A percentile compares a stretch with the other conserved stretches of the same genome.
Conservation (phyloP, 2,797 vertebrate species). For the Meriones psammophilus region DNA sequence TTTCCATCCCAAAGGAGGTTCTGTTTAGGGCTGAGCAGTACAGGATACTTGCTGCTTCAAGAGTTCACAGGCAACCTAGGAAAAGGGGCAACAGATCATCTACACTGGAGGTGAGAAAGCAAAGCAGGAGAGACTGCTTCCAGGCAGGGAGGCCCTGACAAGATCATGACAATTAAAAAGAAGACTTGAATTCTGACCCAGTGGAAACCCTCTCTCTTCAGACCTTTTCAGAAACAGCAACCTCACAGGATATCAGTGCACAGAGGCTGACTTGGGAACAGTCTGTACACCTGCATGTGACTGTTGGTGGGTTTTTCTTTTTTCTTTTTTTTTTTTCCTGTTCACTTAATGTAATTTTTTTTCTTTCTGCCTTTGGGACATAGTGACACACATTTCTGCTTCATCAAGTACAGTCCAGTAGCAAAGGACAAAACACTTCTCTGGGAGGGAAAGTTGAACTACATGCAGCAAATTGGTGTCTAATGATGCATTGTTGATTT, state of each 20-base stretch:
- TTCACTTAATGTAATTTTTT: conserved; percentile 66
- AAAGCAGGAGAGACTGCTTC: background rate
- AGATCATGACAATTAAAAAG: background rate
- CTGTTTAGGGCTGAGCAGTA: background rate
- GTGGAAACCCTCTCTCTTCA: background rate
- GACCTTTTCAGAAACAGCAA: background rate
- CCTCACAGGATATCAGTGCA: background rate
- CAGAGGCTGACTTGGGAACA: background rate
- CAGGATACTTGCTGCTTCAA: background rate
- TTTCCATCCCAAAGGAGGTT: background rate
- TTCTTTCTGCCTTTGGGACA: conserved; percentile 36
- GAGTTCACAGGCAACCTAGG: background rate
- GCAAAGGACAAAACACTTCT: background rate
- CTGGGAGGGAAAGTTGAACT: background rate
- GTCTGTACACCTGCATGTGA: conserved; percentile 61
- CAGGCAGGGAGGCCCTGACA: background rate
- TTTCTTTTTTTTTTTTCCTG: conserved; percentile 15
- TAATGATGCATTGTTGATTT: background rate
- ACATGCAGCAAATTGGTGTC: background rate
- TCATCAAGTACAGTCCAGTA: background rate
- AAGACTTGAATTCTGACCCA: background rate
- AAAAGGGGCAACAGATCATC: background rate
- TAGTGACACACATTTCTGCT: conserved; percentile 61
- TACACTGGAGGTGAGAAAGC: background rate
- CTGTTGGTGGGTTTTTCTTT: conserved; percentile 79